A percentile compares a stretch with the other conserved stretches of the same genome.
phyloP scores from a whole-genome alignment of 2,113 vertebrate genomes.

The Poecilia latipinna region DNA sequence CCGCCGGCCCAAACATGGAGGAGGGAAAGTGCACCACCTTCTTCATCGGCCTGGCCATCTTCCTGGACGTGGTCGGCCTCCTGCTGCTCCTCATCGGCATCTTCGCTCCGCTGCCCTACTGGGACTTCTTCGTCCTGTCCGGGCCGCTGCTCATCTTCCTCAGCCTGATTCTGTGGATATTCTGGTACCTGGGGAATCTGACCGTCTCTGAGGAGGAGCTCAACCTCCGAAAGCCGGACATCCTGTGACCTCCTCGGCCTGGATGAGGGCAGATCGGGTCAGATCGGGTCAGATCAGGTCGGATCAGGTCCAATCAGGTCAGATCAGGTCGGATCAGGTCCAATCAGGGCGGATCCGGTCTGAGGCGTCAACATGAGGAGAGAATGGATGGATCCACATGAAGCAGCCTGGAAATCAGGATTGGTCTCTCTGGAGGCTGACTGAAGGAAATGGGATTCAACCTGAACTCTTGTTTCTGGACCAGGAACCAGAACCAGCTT shows the following conservation, averaged over 20 bases:
- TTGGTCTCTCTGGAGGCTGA: background rate
- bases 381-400: background rate
- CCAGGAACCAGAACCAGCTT: slow-evolving; percentile 14
- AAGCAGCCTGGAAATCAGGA: background rate
- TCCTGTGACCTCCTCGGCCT: slow-evolving; percentile 14
- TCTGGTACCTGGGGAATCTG: slow-evolving; percentile 88
- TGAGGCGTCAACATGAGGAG: background rate
- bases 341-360: background rate
- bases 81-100: slow-evolving; percentile 84
- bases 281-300: rapidly evolving
- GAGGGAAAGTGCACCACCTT: slow-evolving; percentile 47
- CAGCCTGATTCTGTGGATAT: slow-evolving; percentile 88
- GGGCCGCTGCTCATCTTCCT: slow-evolving; percentile 86
- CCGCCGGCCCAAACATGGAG: slow-evolving; percentile 42
- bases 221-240: slow-evolving; percentile 34
- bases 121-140: slow-evolving; percentile 88
- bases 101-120: slow-evolving; percentile 78
- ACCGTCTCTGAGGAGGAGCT: slow-evolving; percentile 78
- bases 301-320: rapidly evolving
- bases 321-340: background rate
- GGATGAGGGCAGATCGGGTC: background rate
- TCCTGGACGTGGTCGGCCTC: slow-evolving; percentile 81
- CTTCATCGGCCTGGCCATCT: slow-evolving; percentile 76
- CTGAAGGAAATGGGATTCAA: background rate
- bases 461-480: background rate